Percentiles rank a stretch among this genome's conserved stretches.
These are phyloP conservation scores for Dicaeum eximium DNA, from an alignment of 2,113 vertebrate genomes.

Conservation along the genomic window DNA sequence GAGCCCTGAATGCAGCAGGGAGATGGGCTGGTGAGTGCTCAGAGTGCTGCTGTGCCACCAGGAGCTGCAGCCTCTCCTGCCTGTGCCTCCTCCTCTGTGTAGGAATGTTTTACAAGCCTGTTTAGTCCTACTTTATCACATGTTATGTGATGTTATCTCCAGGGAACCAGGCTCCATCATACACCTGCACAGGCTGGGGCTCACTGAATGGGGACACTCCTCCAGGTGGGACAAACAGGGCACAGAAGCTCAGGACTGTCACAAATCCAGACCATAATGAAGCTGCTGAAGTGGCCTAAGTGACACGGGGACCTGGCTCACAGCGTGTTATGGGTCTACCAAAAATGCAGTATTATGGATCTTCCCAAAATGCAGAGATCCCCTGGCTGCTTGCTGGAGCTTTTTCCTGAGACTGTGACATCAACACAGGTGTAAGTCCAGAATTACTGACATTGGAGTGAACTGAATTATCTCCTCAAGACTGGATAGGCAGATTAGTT, in stretches of 20 bases:
- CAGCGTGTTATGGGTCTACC: accelerated
- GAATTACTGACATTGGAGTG: neutral
- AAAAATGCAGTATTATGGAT: neutral
- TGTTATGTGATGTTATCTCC: neutral
- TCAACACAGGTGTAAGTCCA: neutral
- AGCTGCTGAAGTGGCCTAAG: neutral
- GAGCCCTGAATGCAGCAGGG: neutral
- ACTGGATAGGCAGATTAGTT: neutral
- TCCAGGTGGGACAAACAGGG: neutral
- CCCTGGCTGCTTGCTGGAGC: neutral
- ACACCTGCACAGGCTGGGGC: neutral
- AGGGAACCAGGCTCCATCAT: neutral
- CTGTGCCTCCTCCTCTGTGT: neutral
- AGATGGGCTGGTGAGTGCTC: accelerated
- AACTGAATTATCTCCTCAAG: neutral
- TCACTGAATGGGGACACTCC: neutral
- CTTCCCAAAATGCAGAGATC: neutral
- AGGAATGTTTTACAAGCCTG: neutral
- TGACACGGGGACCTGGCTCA: neutral
- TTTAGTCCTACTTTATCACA: neutral
- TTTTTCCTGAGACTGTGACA: neutral
- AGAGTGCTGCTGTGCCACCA: neutral
- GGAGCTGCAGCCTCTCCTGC: conserved; percentile 13
- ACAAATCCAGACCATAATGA: neutral
- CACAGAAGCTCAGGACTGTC: neutral